Evolutionary conservation across 2,888 invertebrate genomes (phyloP).

Genomic region (Phortica magna): DNA sequence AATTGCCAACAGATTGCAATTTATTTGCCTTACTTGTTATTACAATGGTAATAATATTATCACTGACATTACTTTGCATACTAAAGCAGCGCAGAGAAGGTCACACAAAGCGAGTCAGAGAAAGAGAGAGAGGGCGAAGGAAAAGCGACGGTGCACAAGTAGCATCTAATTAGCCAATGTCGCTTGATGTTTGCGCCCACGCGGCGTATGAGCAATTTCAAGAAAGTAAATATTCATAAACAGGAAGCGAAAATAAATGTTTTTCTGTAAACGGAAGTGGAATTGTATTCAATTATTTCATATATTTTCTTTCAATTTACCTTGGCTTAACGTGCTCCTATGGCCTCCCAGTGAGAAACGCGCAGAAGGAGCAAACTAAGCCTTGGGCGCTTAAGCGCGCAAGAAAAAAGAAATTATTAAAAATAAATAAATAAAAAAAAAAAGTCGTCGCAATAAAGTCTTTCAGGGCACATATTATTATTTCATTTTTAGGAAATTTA

Average conservation of each 20-base stretch:
- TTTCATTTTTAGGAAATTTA: conserved; percentile 3
- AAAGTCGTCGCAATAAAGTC: too few relatives aligned
- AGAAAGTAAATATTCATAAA: background rate
- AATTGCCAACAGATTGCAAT: conserved; percentile 32
- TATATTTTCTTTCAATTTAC: conserved; percentile 28
- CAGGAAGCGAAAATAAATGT: background rate
- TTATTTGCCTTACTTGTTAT: conserved; percentile 22
- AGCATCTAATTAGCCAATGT: conserved; percentile 1
- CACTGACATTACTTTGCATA: conserved; percentile 16
- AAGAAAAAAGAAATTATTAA: too few relatives aligned
- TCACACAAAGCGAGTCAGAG: background rate
- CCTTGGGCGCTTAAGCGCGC: too few relatives aligned
- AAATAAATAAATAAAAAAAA: too few relatives aligned
- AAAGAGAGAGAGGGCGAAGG: background rate
- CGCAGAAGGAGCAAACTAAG: background rate
- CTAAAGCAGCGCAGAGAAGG: background rate
- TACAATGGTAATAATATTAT: background rate
- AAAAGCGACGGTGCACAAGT: background rate
- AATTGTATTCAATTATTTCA: conserved; percentile 22
- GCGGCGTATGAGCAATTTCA: conserved; percentile 11
- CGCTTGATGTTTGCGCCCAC: background rate
- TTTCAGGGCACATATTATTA: too few relatives aligned
- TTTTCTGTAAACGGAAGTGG: background rate
- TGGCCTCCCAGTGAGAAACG: background rate
- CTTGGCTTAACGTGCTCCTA: background rate